A percentile compares a stretch with the other conserved stretches of the same genome.
These are phyloP conservation scores for Hydrolagus colliei DNA, from an alignment of 2,797 vertebrate species.

Conservation along the genomic window DNA sequence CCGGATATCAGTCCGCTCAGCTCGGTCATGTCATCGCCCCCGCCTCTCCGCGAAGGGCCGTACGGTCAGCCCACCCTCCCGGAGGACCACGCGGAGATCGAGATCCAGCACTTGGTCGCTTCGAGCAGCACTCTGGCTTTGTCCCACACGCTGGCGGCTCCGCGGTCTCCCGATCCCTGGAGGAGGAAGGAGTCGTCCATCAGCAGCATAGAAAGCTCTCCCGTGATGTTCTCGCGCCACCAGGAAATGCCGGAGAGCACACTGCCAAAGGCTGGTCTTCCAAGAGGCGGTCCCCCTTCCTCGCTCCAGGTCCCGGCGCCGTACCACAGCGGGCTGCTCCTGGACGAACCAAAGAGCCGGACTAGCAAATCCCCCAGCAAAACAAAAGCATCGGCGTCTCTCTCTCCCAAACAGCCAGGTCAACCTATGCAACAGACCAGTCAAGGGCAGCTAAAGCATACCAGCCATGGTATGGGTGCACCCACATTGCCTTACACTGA, in stretches of 20 bases:
- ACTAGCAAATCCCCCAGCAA: slow-evolving; percentile 77
- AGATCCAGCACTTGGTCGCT: slow-evolving; percentile 67
- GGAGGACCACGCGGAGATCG: slow-evolving; percentile 82
- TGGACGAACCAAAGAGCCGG: slow-evolving; percentile 86
- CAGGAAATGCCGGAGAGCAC: slow-evolving; percentile 79
- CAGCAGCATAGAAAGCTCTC: slow-evolving; percentile 78
- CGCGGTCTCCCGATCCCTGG: slow-evolving; percentile 89
- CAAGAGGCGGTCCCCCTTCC: slow-evolving; percentile 68
- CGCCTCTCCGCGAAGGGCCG: slow-evolving; percentile 80
- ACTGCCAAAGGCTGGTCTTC: slow-evolving; percentile 68
- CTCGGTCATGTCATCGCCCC: slow-evolving; percentile 87
- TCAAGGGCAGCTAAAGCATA: slow-evolving; percentile 98
- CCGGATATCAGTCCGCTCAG: slow-evolving; percentile 93
- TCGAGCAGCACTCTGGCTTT: slow-evolving; percentile 89
- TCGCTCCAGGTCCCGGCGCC: slow-evolving; percentile 73
- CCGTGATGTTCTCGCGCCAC: slow-evolving; percentile 82
- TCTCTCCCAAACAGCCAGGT: slow-evolving; percentile 76
- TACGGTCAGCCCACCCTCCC: slow-evolving; percentile 91
- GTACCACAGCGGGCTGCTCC: slow-evolving; percentile 86
- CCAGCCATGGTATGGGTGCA: slow-evolving; percentile 96
- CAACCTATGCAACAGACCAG: slow-evolving; percentile 97
- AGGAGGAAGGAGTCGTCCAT: slow-evolving; percentile 87
- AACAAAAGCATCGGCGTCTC: slow-evolving; percentile 54
- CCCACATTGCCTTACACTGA: slow-evolving; percentile 99
- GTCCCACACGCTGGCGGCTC: slow-evolving; percentile 82